phyloP scores from a whole-genome alignment of 1,140 invertebrate genomes.

The Meteorus sp. region DNA sequence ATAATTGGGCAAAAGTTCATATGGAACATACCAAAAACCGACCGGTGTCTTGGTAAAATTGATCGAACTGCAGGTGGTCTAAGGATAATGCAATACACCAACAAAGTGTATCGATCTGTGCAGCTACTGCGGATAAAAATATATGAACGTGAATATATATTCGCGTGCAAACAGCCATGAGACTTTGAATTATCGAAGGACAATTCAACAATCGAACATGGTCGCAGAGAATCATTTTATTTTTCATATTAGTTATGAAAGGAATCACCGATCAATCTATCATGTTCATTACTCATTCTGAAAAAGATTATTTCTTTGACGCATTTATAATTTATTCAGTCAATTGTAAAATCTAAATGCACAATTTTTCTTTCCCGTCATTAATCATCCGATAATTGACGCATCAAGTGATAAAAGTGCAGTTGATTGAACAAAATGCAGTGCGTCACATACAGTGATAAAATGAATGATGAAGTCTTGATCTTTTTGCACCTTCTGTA shows the following conservation, averaged over 20 bases:
- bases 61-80: conserved; percentile 53
- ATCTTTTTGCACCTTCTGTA: not conserved
- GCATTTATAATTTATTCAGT: too few species aligned
- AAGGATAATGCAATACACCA: conserved; percentile 33
- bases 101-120: conserved; percentile 31
- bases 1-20: too few species aligned
- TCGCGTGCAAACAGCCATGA: conserved; percentile 28
- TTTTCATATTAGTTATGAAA: too few species aligned
- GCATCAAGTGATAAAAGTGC: not conserved
- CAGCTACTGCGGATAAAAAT: conserved; percentile 20
- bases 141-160: not conserved
- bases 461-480: not conserved
- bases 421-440: too few species aligned
- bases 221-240: too few species aligned
- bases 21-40: not conserved
- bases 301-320: too few species aligned
- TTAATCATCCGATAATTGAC: not conserved
- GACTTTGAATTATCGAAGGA: conserved; percentile 4
- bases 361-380: not conserved
- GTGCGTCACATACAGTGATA: too few species aligned
- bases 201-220: too few species aligned
- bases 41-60: conserved; percentile 38
- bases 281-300: too few species aligned
- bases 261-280: too few species aligned
- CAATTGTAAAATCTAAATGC: not conserved